phyloP scores from a whole-genome alignment of 2,113 vertebrate genomes.

The Strix uralensis region DNA sequence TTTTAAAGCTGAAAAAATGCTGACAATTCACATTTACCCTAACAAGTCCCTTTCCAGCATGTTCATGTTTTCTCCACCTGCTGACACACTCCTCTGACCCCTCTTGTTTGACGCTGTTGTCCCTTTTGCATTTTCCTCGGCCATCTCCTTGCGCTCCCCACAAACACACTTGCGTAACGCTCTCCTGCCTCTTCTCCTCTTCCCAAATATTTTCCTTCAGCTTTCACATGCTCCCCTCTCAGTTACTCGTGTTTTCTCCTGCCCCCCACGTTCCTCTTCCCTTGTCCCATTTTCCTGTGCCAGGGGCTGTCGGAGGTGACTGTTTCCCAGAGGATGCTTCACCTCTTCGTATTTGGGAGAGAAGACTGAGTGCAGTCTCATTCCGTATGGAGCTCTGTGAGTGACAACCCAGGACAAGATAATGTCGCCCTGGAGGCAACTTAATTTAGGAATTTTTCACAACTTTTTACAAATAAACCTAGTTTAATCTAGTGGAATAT shows the following conservation, averaged over 20 bases:
- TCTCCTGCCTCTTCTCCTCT: neutral
- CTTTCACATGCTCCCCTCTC: neutral
- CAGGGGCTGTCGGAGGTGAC: neutral
- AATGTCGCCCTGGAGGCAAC: neutral
- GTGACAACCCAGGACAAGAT: neutral
- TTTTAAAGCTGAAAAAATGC: neutral
- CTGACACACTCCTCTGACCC: neutral
- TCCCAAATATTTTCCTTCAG: neutral
- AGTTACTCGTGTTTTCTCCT: neutral
- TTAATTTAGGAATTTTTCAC: neutral
- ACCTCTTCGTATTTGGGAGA: neutral
- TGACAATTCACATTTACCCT: neutral
- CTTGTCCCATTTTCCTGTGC: neutral
- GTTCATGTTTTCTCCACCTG: neutral
- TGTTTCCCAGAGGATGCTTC: neutral
- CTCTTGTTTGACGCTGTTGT: neutral
- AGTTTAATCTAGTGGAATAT: neutral
- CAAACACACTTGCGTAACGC: neutral
- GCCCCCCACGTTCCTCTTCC: neutral
- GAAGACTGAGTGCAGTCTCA: neutral
- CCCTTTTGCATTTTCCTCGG: neutral
- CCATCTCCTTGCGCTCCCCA: neutral
- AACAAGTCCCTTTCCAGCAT: neutral
- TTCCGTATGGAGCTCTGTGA: neutral
- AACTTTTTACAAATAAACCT: neutral